Evolutionary conservation across 2,888 invertebrate species (phyloP).

Genomic region (Eristalis arbustorum): DNA sequence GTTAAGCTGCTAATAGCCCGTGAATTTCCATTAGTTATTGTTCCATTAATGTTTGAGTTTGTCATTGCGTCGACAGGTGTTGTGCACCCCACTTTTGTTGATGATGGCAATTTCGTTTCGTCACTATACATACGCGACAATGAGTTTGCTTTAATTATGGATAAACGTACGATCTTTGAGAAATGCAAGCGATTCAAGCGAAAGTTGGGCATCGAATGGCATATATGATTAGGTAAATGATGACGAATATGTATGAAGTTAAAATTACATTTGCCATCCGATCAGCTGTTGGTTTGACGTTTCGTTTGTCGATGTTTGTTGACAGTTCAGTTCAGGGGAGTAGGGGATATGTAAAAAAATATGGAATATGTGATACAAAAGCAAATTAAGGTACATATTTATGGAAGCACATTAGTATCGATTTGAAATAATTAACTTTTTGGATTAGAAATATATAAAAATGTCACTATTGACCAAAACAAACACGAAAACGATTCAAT

Average conservation of each 20-base stretch:
- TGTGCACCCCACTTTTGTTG: neutral
- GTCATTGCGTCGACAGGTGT: conserved; percentile 27
- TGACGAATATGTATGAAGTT: conserved; percentile 1
- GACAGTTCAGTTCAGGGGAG: neutral
- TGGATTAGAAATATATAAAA: too few species aligned
- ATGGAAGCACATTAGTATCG: neutral
- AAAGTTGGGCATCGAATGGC: conserved; percentile 36
- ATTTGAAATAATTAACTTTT: too few species aligned
- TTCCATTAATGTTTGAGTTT: conserved; percentile 26
- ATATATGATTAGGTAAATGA: conserved; percentile 29
- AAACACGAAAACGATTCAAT: too few species aligned
- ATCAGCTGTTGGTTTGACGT: conserved; percentile 17
- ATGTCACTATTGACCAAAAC: too few species aligned
- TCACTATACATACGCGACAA: neutral
- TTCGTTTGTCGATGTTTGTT: neutral
- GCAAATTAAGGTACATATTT: neutral
- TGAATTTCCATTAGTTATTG: conserved; percentile 8
- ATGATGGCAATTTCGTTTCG: neutral
- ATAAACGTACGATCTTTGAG: neutral
- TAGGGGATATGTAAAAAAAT: neutral
- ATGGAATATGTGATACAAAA: neutral
- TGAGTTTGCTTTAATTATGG: neutral
- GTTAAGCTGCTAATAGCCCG: neutral
- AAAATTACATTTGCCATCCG: neutral
- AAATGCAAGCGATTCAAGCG: conserved; percentile 29